Evolutionary conservation across 2,888 invertebrate genomes (phyloP), one percentile per base, ranked within the genome.

Genomic region (Agrypnus murinus): DNA sequence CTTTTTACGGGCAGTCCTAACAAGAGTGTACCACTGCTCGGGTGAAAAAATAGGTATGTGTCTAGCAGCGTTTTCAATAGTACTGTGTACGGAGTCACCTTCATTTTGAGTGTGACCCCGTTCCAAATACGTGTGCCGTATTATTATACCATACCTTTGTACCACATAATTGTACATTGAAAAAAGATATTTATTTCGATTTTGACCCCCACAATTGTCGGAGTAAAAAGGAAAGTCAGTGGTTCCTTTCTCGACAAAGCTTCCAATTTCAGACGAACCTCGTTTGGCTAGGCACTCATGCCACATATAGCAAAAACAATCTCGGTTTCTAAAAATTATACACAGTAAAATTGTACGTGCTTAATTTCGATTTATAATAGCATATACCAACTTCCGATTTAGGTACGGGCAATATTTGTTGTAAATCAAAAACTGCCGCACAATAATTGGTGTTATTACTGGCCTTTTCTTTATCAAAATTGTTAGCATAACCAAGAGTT

Each of bases 221-320:
- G 2, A 9, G 17, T 46, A 46, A 2, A 46, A 17, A 17, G 17
- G 1, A 46, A 46, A 46, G 17, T 46, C 46, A 9, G 14, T 46
- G 17, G 10, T 15, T 8, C 46, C 9, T 17, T 5, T 3, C 5
- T 25, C 25, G 7, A 43, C 12, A 2, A 2, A 43, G 12, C 14
- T 43, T 5, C 43, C 43, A 7, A 43, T 14, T 43, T 43, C 12
- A 14, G 3, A 12, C 3, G 43, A 10, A 12, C 43, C 43, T 43
- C 43, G 5, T 12, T 14, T 12, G 6, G 9, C 46, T 46, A 46
- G 6, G 2, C 4, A 9, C 9, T 46, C 46, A 46, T 46, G 17
- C 46, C n/a, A 46, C 46, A 46, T 46, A 46, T 46, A 46, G 17
- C 43, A 19, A 25, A 6, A 31, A 45, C 40, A 8, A 12, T 60